Percentiles rank a stretch among this genome's conserved stretches.
Conservation (phyloP, 2,797 vertebrate genomes). For the Tragelaphus oryx region DNA sequence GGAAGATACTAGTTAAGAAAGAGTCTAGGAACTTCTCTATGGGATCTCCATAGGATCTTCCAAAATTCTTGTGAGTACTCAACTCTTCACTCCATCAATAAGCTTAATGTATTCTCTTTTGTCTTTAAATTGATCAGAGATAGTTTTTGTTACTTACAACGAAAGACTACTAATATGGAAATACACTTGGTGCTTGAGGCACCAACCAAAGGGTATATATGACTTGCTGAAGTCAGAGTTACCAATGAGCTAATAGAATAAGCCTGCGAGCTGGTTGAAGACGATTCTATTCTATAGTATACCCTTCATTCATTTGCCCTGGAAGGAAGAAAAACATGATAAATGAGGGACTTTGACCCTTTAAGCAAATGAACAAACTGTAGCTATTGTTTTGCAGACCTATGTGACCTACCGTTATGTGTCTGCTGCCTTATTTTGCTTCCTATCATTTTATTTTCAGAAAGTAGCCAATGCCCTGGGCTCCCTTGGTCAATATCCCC, state of each 20-base stretch:
- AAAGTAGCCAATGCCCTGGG: constrained; percentile 63
- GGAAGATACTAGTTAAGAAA: background rate
- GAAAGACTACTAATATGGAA: background rate
- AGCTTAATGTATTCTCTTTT: background rate
- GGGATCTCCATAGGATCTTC: background rate
- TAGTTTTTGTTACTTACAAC: background rate
- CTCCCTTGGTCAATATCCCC: constrained; percentile 73
- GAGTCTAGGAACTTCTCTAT: background rate
- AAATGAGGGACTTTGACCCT: background rate
- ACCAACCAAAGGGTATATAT: background rate
- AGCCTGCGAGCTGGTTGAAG: background rate
- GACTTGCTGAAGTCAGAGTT: background rate
- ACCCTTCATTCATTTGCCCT: background rate
- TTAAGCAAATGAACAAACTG: background rate
- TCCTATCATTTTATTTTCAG: constrained; percentile 54
- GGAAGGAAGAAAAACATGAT: background rate
- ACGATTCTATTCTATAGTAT: background rate
- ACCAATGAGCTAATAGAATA: background rate
- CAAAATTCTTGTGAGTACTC: background rate
- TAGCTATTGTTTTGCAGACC: constrained; percentile 55
- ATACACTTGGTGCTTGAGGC: background rate
- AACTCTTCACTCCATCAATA: background rate
- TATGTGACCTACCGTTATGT: constrained; percentile 52
- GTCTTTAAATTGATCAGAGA: background rate
- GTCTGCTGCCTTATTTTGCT: constrained; percentile 50